Evolutionary conservation across 2,797 vertebrate genomes (phyloP), one percentile per base, ranked within the genome.

Genomic region (Phoxinus dragarum): DNA sequence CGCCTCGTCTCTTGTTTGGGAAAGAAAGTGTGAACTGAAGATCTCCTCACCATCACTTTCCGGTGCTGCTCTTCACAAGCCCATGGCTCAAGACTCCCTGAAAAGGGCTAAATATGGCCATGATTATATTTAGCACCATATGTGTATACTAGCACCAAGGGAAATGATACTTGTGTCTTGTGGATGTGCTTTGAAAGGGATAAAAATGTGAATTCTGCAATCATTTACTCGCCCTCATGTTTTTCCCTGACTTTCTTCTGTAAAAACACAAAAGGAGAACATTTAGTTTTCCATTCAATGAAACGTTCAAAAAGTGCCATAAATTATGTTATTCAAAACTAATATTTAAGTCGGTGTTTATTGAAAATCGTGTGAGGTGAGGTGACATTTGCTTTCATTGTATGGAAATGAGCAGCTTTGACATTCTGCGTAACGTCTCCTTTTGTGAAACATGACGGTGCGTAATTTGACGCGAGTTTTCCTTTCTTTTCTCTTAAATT

Each of bases 21-120:
- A 87, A 91, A 74, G 12, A 76, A 76, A 88, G 85, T 21, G 81
- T 36, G 69, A 49, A 49, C 47, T 14, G 16, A 82, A 54, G 61
- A 86, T 87, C 88, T 78, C 52, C 88, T 81, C 52, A 31, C 42
- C 34, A 31, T 84, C 90, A 90, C 87, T 36, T 76, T 19, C 64
- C 52, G 69, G 64, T 80, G 84, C 66, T 80, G 76, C 73, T 72
- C 66, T 47, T 56, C 34, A 72, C 34, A 66, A 64, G 34, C 83
- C 61, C 54, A 44, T 40, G 14, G 36, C 67, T 42, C 68, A 54
- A 61, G 21, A 84, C 47, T 81, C 73, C 78, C 84, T 75, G 59
- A 66, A 40, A 81, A 85, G 52, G 72, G 77, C 71, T 86, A 44
- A 66, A 64, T 80, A 40, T 84, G 21, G 12, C 71, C 75, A 31